phyloP scores from a whole-genome alignment of 2,888 invertebrate genomes.

The Heliconius erato region DNA sequence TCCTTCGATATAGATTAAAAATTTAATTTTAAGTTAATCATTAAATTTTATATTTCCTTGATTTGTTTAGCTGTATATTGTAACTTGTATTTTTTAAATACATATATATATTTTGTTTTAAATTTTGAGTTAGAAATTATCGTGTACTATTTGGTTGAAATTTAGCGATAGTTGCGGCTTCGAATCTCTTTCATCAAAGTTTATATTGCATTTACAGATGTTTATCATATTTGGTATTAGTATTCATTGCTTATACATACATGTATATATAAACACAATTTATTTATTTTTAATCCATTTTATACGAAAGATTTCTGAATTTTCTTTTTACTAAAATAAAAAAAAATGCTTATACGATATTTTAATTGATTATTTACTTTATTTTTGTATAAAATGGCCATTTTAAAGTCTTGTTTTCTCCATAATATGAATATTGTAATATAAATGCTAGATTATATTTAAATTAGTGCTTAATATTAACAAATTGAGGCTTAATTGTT shows the following conservation, averaged over 20 bases:
- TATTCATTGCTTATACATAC: background rate
- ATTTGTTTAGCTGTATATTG: background rate
- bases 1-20: background rate
- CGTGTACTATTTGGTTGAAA: background rate
- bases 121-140: background rate
- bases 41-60: background rate
- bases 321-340: no score
- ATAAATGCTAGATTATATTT: conserved; percentile 32
- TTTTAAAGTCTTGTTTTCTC: conserved; percentile 27
- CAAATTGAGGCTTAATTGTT: conserved; percentile 40
- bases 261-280: background rate
- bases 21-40: conserved; percentile 11
- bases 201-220: conserved; percentile 11
- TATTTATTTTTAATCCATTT: background rate
- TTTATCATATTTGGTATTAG: background rate
- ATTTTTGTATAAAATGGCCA: conserved; percentile 30
- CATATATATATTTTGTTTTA: background rate
- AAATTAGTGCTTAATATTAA: conserved; percentile 34
- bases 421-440: conserved; percentile 28
- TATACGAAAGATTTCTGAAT: background rate
- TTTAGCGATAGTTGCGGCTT: background rate
- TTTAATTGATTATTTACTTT: conserved; percentile 2
- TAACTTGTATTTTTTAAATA: background rate
- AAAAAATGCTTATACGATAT: background rate
- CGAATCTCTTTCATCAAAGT: conserved; percentile 3